Evolutionary conservation across 2,113 vertebrate genomes (phyloP).

Genomic region (Ochotona princeps): DNA sequence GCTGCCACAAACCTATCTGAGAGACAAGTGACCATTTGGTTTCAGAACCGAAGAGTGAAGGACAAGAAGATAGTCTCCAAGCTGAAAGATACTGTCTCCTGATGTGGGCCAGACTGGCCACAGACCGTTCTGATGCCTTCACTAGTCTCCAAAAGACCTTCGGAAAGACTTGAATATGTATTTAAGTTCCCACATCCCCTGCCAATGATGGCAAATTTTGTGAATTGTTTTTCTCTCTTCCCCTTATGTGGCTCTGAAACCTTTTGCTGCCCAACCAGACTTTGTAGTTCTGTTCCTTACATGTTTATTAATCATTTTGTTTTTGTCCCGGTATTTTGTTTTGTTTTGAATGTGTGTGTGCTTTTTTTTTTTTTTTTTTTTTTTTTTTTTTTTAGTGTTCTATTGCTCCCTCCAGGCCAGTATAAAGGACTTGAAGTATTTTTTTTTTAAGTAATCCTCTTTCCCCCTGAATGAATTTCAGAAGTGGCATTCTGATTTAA

Average conservation of each 20-base stretch:
- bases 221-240: constrained; percentile 78
- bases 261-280: constrained; percentile 79
- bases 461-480: constrained; percentile 71
- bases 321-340: constrained; percentile 81
- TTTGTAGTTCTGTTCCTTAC: constrained; percentile 78
- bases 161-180: constrained; percentile 88
- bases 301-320: constrained; percentile 80
- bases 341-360: constrained; percentile 69
- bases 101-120: constrained; percentile 80
- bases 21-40: constrained; percentile 95
- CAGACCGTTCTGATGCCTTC: constrained; percentile 72
- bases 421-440: constrained; percentile 84
- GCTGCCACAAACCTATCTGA: constrained; percentile 92
- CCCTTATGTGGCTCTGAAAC: constrained; percentile 73
- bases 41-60: constrained; percentile 94
- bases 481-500: constrained; percentile 74
- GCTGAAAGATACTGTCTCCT: constrained; percentile 90
- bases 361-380: constrained; percentile 81
- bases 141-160: constrained; percentile 79
- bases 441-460: constrained; percentile 71
- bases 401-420: constrained; percentile 86
- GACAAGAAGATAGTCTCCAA: constrained; percentile 93
- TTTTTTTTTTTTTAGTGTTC: constrained; percentile 80
- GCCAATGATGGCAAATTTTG: constrained; percentile 75
- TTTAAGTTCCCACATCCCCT: constrained; percentile 82